Evolutionary conservation across 2,888 invertebrate species (phyloP), one percentile per base, ranked within the genome.

Genomic region (Cepaea hortensis): DNA sequence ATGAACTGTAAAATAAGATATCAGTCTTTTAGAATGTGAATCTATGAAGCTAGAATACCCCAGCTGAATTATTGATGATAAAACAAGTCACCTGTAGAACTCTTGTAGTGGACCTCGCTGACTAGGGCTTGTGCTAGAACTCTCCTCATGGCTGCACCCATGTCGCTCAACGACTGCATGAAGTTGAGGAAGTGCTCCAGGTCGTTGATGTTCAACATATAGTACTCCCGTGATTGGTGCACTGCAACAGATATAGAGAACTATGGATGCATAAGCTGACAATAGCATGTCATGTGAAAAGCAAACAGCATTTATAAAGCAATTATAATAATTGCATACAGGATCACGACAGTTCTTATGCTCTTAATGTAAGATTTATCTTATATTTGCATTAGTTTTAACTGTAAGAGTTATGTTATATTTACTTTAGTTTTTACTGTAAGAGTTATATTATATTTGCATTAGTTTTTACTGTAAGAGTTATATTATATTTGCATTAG

Each of bases 81-180:
- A 35, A 35, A 35, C 35, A 76, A 20, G 55, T 77, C 61, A 82
- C 82, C 85, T 81, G 85, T 86, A 50, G 85, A 85, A 68, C 75
- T 87, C 62, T 79, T 84, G 83, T 89, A 89, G 35, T 86, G 84
- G 15, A 46, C 82, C 20, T 83, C 97, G 95, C 98, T 97, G 85
- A 97, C 98, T 62, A 99, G 96, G 62, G 97, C 97, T 90, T 97
- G 96, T 75, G 98, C 98, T 97, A 99, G 98, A 87, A 98, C 97
- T 91, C 96, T 96, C 90, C 98, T 96, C 98, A 99, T 98, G 90
- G 98, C 96, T 90, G 98, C 98, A 70, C 99, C 99, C 97, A 98
- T 98, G 93, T 98, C 97, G 95, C 98, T 98, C 91, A 98, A 96
- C 94, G 98, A 97, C 95, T 98, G 97, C 88, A 99, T 95, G 97